phyloP scores from a whole-genome alignment of 2,113 vertebrate species.

The Eulemur rufifrons region DNA sequence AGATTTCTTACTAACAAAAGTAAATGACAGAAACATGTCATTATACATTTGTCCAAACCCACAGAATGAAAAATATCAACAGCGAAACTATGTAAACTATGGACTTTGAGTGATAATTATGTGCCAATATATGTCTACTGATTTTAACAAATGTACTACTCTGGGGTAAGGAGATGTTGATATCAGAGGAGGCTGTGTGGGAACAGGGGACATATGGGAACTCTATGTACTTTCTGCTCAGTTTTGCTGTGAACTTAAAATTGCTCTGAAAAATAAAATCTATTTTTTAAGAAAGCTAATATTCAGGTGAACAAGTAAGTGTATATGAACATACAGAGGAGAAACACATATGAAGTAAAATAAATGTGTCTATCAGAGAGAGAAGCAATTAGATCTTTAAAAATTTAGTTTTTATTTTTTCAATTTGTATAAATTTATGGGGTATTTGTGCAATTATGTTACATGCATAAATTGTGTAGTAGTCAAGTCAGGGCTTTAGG shows the following conservation, averaged over 20 bases:
- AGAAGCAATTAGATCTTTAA: not conserved
- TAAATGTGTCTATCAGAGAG: not conserved
- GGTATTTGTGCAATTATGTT: not conserved
- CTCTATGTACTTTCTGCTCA: not conserved
- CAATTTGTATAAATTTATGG: no score
- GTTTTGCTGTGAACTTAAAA: not conserved
- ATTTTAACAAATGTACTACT: not conserved
- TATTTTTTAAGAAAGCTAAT: not conserved
- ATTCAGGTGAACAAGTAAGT: not conserved
- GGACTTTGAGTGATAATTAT: not conserved
- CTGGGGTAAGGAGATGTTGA: not conserved
- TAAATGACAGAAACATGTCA: not conserved
- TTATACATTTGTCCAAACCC: no score
- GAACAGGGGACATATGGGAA: not conserved
- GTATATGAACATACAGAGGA: not conserved
- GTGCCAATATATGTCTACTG: not conserved
- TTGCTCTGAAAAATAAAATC: not conserved
- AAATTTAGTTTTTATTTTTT: no score
- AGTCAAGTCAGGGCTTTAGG: not conserved
- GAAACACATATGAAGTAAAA: not conserved
- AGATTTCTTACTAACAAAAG: not conserved
- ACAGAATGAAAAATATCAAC: no score
- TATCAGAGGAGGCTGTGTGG: no score
- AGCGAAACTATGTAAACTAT: no score
- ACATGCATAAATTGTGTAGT: not conserved